Percentiles rank a stretch among this genome's conserved stretches.
These are phyloP conservation scores for Odontomachus brunneus DNA, from an alignment of 1,140 invertebrate species.

Conservation along the genomic window DNA sequence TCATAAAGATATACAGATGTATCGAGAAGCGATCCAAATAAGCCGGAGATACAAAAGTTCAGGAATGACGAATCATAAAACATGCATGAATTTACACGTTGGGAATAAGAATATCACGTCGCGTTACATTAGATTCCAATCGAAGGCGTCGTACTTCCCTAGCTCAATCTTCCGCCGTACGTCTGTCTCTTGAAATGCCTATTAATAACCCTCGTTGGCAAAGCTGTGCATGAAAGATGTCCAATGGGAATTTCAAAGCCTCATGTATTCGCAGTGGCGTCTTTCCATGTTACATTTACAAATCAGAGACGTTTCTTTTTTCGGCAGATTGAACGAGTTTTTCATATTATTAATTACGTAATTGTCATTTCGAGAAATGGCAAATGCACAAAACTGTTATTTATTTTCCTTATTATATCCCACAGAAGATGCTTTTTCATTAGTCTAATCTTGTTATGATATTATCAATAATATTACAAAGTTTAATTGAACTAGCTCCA, in stretches of 20 bases:
- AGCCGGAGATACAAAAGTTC: not conserved
- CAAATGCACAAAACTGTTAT: too few species aligned
- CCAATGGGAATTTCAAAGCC: not conserved
- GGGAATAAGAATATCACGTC: not conserved
- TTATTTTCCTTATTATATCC: too few species aligned
- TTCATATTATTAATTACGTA: too few species aligned
- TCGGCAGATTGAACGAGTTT: too few species aligned
- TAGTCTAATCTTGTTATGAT: too few species aligned
- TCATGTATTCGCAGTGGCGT: not conserved
- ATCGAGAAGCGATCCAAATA: slow-evolving; percentile 4
- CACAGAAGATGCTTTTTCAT: too few species aligned
- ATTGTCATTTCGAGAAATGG: too few species aligned
- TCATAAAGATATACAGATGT: slow-evolving; percentile 11
- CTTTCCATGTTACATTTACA: not conserved
- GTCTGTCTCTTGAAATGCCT: not conserved
- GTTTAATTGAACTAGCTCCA: too few species aligned
- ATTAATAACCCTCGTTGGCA: slow-evolving; percentile 8
- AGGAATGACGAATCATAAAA: slow-evolving; percentile 6
- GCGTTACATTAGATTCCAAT: not conserved
- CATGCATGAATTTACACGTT: not conserved
- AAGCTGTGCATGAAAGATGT: too few species aligned
- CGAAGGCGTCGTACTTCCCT: not conserved
- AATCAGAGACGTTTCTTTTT: not conserved
- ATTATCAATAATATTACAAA: too few species aligned
- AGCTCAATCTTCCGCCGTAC: not conserved